Conservation (phyloP, 1,140 invertebrate species). For the Hylaeus volcanicus region DNA sequence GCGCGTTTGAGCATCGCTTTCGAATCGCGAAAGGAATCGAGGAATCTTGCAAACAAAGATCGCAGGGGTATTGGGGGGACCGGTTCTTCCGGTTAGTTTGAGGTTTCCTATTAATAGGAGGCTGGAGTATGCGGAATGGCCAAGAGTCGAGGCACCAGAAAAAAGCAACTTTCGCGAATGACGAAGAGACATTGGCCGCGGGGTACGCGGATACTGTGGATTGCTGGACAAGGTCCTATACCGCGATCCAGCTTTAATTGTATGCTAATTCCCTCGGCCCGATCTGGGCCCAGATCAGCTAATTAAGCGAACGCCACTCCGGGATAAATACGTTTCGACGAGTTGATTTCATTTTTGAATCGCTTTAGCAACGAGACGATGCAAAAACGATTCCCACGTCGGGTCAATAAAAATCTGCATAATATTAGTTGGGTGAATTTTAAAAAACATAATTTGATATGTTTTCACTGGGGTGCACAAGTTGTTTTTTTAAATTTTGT, state of each 20-base stretch:
- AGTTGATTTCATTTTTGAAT: neutral
- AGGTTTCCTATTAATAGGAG: conserved; percentile 59
- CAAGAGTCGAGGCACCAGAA: conserved; percentile 9
- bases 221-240: neutral
- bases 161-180: conserved; percentile 42
- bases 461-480: too few relatives aligned
- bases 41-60: neutral
- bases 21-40: neutral
- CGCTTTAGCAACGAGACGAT: neutral
- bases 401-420: neutral
- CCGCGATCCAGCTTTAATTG: conserved; percentile 47
- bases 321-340: neutral
- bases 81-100: conserved; percentile 50
- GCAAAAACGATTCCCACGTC: neutral
- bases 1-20: neutral
- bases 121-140: conserved; percentile 43
- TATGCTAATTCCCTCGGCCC: conserved; percentile 51
- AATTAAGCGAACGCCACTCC: conserved; percentile 43
- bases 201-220: conserved; percentile 37
- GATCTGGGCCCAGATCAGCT: conserved; percentile 17
- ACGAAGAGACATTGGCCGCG: conserved; percentile 28
- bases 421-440: neutral
- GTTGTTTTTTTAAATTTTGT: too few relatives aligned
- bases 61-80: conserved; percentile 16
- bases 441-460: too few relatives aligned